These are phyloP conservation scores for Amblyornis subalaris DNA, from an alignment of 2,113 vertebrate genomes.

Conservation along the genomic window DNA sequence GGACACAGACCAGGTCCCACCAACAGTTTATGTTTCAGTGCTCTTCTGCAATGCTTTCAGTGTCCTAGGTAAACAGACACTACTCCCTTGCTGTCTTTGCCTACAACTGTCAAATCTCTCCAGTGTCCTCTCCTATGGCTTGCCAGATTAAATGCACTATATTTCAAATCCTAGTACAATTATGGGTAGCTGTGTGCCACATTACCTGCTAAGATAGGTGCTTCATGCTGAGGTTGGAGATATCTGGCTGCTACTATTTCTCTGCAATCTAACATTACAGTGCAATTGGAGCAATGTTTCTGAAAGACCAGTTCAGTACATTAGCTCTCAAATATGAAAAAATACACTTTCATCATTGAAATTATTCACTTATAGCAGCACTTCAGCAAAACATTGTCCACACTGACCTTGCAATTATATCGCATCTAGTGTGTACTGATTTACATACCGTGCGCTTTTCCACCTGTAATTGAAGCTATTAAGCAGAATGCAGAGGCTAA, in stretches of 20 bases:
- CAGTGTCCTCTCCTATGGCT: background rate
- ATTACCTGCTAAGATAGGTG: background rate
- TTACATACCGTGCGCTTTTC: slow-evolving; percentile 60
- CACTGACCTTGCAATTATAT: slow-evolving; percentile 65
- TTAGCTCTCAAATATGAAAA: slow-evolving; percentile 65
- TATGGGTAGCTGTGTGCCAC: background rate
- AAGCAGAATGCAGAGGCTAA: slow-evolving; percentile 35
- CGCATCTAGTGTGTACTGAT: slow-evolving; percentile 52
- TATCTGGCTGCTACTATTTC: slow-evolving; percentile 21
- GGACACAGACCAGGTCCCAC: rapidly evolving
- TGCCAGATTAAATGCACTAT: background rate
- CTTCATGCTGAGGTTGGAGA: background rate
- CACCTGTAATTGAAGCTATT: slow-evolving; percentile 65
- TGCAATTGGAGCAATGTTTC: slow-evolving; percentile 60
- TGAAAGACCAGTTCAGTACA: slow-evolving; percentile 63
- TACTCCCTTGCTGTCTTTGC: background rate
- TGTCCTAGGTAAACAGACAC: background rate
- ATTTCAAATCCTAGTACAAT: background rate
- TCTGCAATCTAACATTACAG: slow-evolving; percentile 52
- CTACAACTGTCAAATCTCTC: background rate
- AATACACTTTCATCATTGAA: slow-evolving; percentile 60
- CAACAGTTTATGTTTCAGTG: rapidly evolving
- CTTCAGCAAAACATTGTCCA: slow-evolving; percentile 65
- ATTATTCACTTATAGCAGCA: slow-evolving; percentile 66
- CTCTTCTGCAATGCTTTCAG: background rate